Conservation (phyloP, 2,888 invertebrate species). For the Cacoxenus indagator region DNA sequence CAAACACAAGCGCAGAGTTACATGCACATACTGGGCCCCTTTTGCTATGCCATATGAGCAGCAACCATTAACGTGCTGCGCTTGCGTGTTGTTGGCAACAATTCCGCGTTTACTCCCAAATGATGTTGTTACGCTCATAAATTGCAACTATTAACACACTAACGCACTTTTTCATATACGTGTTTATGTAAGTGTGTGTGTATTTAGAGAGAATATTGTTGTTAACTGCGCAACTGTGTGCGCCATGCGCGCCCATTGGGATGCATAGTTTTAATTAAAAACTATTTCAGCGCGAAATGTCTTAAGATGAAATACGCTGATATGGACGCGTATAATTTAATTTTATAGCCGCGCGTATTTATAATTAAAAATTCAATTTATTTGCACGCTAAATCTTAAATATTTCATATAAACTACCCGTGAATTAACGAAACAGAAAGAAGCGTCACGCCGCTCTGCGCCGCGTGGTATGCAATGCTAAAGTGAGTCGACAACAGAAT, state of each 20-base stretch:
- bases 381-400: constrained; percentile 7
- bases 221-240: not conserved
- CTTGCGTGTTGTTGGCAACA: not conserved
- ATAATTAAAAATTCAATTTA: constrained; percentile 22
- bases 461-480: not conserved
- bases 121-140: constrained; percentile 47
- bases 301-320: constrained; percentile 44
- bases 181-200: not conserved
- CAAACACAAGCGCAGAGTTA: too few species aligned
- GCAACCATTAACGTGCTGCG: not conserved
- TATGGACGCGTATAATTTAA: constrained; percentile 47
- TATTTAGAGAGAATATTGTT: not conserved
- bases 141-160: constrained; percentile 50
- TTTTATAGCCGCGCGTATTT: constrained; percentile 38
- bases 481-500: too few species aligned
- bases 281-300: constrained; percentile 7
- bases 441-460: not conserved
- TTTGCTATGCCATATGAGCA: too few species aligned
- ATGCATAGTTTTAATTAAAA: constrained; percentile 17
- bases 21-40: too few species aligned
- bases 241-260: not conserved
- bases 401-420: not conserved
- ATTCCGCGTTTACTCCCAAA: constrained; percentile 32
- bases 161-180: not conserved
- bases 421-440: too few species aligned